Evolutionary conservation across 2,113 vertebrate genomes (phyloP), one percentile per base, ranked within the genome.

Genomic region (Spheniscus mendiculus): DNA sequence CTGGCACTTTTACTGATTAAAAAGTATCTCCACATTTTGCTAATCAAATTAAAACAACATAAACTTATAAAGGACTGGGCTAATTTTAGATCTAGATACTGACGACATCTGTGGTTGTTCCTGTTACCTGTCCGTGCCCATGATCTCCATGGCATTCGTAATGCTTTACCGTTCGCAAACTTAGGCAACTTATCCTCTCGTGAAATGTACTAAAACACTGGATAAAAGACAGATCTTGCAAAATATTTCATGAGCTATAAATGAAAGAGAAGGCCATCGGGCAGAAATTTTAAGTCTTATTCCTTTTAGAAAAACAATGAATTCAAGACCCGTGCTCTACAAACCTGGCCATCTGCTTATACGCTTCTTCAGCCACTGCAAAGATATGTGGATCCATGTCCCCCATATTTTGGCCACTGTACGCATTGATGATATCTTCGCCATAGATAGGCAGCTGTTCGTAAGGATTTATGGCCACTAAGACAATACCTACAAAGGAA

Each of bases 341-440:
- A 89, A 92, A 99, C 99, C 99, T 99, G 97, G 99, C 99, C 99
- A 99, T 99, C 98, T 99, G 99, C 87, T 99, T 99, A 90, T 99
- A 99, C 9, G 99, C 99, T 95, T 99, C 99, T 79, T 99, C 99
- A 85, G 99, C 99, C 97, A 99, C 99, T 1, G 99, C 99, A 63
- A 99, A 99, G 97, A 99, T 99, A 92, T 99, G 99, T 15, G 99
- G 99, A 93, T 99, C 99, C 99, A 99, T 99, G 96, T 99, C 99
- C 32, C 99, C 99, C 99, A 99, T 99, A 72, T 99, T 99, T 98
- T 99, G 99, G 52, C 99, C 99, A 34, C 99, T 99, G 97, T 99
- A 99, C 0, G 99, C 99, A 67, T 99, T 99, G 98, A 99, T 99
- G 97, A 99, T 99, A 88, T 99, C 99, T 30, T 99, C 95, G 14